These are phyloP conservation scores for Drosophila grimshawi DNA, from an alignment of 1,140 invertebrate genomes.

Conservation along the genomic window DNA sequence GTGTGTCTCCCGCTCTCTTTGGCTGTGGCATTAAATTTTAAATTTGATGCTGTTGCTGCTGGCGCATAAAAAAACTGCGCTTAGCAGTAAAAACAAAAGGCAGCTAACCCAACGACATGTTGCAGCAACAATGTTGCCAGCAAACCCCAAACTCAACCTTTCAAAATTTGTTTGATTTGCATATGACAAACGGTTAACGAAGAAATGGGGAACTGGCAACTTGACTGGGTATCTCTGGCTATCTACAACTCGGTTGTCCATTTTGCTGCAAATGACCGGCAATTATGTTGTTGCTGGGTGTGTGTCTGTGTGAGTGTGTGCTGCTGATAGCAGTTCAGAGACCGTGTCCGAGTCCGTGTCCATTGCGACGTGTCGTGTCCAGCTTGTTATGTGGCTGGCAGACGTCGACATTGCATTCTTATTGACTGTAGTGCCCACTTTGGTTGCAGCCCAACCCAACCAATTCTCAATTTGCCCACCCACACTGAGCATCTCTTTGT, in stretches of 20 bases:
- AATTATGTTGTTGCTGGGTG: conserved; percentile 70
- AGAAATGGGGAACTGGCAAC: background rate
- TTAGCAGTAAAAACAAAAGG: conserved; percentile 54
- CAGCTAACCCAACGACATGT: conserved; percentile 48
- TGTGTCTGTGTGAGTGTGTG: conserved; percentile 31
- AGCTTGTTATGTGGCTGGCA: conserved; percentile 75
- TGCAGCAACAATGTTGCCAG: conserved; percentile 69
- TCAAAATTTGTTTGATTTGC: conserved; percentile 75
- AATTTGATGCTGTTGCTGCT: conserved; percentile 36
- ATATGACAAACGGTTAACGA: conserved; percentile 64
- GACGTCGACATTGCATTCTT: conserved; percentile 75
- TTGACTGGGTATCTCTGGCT: conserved; percentile 4
- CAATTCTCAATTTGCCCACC: conserved; percentile 18
- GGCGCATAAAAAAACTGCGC: conserved; percentile 41
- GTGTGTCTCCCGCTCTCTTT: background rate
- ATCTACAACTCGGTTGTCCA: conserved; percentile 46
- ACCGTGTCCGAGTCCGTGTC: conserved; percentile 22
- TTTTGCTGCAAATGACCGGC: conserved; percentile 81
- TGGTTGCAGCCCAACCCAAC: conserved; percentile 47
- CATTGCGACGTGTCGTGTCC: conserved; percentile 51
- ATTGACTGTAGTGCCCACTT: conserved; percentile 79
- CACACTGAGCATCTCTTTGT: conserved; percentile 21
- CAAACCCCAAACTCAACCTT: conserved; percentile 1
- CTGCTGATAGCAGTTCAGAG: conserved; percentile 58
- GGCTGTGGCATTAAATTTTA: conserved; percentile 22